These are phyloP conservation scores for Todiramphus saurophagus DNA, from an alignment of 2,113 vertebrate species.

Conservation along the genomic window DNA sequence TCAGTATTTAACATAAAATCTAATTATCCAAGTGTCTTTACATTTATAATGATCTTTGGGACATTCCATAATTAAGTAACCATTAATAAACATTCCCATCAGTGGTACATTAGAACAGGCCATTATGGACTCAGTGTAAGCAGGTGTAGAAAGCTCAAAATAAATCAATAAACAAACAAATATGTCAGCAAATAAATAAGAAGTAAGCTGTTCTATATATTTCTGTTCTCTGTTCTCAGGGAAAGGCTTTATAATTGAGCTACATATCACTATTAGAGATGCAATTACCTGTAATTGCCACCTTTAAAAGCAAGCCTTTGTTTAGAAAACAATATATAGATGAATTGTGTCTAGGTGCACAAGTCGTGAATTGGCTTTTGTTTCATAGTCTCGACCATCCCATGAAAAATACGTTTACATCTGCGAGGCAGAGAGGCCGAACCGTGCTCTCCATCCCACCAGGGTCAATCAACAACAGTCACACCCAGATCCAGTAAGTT, in stretches of 20 bases:
- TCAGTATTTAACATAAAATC: slow-evolving; percentile 27
- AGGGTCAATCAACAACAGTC: background rate
- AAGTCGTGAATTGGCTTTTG: background rate
- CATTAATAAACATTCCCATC: slow-evolving; percentile 26
- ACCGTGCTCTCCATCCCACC: background rate
- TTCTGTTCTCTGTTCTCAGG: background rate
- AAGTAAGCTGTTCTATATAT: background rate
- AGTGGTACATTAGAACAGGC: background rate
- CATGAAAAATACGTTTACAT: background rate
- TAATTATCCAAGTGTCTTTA: slow-evolving; percentile 26
- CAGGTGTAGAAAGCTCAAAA: slow-evolving; percentile 26
- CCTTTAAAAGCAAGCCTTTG: slow-evolving; percentile 12
- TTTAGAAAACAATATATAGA: background rate
- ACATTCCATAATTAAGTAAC: slow-evolving; percentile 28
- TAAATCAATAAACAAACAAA: background rate
- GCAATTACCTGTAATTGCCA: slow-evolving; percentile 31
- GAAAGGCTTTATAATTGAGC: slow-evolving; percentile 17
- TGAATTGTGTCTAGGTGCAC: background rate
- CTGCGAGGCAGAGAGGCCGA: background rate
- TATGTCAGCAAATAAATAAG: slow-evolving; percentile 7
- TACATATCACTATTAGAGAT: slow-evolving; percentile 34
- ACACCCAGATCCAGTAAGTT: background rate
- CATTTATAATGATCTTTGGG: slow-evolving; percentile 28
- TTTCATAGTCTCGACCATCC: background rate
- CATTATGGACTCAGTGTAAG: background rate